A percentile compares a stretch with the other conserved stretches of the same genome.
These are phyloP conservation scores for Lasius fuliginosus DNA, from an alignment of 2,888 invertebrate species.

Conservation along the genomic window DNA sequence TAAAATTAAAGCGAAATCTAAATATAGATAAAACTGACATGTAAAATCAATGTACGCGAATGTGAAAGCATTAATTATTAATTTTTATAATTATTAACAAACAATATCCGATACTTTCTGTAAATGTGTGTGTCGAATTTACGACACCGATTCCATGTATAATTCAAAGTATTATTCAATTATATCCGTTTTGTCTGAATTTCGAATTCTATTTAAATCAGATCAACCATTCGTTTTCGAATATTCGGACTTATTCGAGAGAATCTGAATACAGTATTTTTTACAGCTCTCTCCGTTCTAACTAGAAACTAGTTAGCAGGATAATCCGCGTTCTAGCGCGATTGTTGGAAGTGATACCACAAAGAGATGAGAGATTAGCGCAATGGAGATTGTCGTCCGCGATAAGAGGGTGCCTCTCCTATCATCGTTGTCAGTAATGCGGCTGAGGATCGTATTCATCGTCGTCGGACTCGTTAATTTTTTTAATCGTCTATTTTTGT, in stretches of 20 bases:
- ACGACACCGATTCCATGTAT: not conserved
- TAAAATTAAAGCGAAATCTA: not conserved
- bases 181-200: not conserved
- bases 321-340: not conserved
- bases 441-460: constrained; percentile 26
- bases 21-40: not conserved
- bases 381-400: constrained; percentile 71
- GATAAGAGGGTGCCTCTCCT: constrained; percentile 44
- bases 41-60: not conserved
- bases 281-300: not conserved
- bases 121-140: not conserved
- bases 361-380: constrained; percentile 31
- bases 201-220: not conserved
- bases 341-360: constrained; percentile 42
- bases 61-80: not conserved
- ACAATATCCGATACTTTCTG: not conserved
- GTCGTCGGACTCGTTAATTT: constrained; percentile 9
- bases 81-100: constrained; percentile 3
- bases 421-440: not conserved
- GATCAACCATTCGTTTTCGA: not conserved
- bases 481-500: not conserved
- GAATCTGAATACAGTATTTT: not conserved
- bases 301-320: not conserved
- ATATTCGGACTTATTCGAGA: not conserved
- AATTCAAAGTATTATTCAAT: not conserved